A percentile compares a stretch with the other conserved stretches of the same genome.
Evolutionary conservation across 2,113 vertebrate species (phyloP).

Genomic region (Calidris pygmaea): DNA sequence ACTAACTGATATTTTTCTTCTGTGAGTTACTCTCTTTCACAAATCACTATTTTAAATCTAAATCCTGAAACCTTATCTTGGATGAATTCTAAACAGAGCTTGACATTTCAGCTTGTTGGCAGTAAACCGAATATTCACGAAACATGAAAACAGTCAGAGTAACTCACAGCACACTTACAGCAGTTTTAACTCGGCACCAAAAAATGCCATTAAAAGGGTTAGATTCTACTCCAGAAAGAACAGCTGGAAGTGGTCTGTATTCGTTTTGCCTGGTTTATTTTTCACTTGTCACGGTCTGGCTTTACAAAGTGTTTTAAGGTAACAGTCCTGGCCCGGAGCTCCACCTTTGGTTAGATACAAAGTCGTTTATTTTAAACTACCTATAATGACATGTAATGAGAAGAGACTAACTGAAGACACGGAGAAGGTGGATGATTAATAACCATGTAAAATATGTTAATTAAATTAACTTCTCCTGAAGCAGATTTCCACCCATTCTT

Average conservation of each 20-base stretch:
- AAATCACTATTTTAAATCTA: background rate
- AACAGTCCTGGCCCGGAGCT: background rate
- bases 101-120: background rate
- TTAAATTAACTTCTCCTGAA: background rate
- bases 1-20: background rate
- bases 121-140: background rate
- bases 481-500: background rate
- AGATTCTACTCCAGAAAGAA: constrained; percentile 4
- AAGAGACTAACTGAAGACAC: background rate
- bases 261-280: background rate
- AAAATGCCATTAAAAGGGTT: background rate
- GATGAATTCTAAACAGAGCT: background rate
- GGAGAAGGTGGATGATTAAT: constrained; percentile 23
- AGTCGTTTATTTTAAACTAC: background rate
- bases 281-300: background rate
- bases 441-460: background rate
- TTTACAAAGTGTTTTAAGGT: background rate
- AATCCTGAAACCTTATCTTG: background rate
- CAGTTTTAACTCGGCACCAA: background rate
- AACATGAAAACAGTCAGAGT: background rate
- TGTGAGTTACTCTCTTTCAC: background rate
- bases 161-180: background rate
- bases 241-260: background rate
- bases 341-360: background rate
- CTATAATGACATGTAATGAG: background rate